Evolutionary conservation across 2,888 invertebrate species (phyloP), one percentile per base, ranked within the genome.

Genomic region (Euphydryas editha): DNA sequence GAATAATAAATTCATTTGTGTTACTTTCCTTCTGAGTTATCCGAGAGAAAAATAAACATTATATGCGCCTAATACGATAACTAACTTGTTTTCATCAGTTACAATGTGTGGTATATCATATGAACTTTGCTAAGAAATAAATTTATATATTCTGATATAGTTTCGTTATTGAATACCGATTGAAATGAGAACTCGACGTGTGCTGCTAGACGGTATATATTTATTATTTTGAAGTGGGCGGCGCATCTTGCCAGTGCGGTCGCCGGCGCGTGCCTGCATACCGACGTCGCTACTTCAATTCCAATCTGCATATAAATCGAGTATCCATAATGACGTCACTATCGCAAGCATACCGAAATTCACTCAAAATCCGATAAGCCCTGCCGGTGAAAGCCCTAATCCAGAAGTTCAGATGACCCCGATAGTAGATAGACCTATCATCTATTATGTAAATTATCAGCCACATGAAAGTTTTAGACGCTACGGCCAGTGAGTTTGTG

Each of bases 281-380:
- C 70, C 74, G 77, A 80, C 80, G 75, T 76, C 75, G 76, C 78
- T 82, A 82, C 85, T 89, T 84, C 85, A 84, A 82, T 84, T 76
- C 76, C 83, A 89, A 93, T 93, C 91, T 93, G 90, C 93, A 93
- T 93, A 92, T 92, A 92, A 92, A 93, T 93, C 90, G 92, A 88
- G 89, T 91, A 89, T 87, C 88, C 88, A 90, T 92, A 91, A 92
- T 92, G 89, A 90, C 87, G 86, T 87, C 86, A 85, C 87, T 82
- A 87, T 88, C 87, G 86, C 85, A 87, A 90, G 89, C 85, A 87
- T 85, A 83, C 88, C 86, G 80, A 90, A 92, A 88, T 90, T 88
- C 90, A 85, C 86, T 88, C 88, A 83, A 88, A 91, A 91, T 89
- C 88, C 88, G 90, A 91, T 92, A 92, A 92, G 86, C 86, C 82